Evolutionary conservation across 2,797 vertebrate species (phyloP).

Genomic region (Aphelocoma californica): DNA sequence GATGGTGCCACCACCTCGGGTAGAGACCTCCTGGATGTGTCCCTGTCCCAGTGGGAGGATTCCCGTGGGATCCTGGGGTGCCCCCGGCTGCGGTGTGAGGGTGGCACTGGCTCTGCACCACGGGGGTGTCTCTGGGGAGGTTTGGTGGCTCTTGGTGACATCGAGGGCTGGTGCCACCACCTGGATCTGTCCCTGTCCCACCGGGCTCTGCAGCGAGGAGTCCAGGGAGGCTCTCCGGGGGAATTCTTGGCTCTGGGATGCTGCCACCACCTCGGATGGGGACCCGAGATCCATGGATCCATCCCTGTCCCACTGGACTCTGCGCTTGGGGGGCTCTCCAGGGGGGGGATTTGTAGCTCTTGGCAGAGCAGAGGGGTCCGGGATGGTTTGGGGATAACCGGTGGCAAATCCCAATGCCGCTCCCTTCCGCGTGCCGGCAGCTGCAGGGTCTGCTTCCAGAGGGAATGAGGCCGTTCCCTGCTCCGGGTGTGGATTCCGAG

Average conservation of each 20-base stretch:
- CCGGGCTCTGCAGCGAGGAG: neutral
- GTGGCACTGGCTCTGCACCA: too few relatives aligned
- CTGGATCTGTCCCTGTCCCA: too few relatives aligned
- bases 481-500: neutral
- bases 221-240: too few relatives aligned
- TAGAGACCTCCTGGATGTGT: neutral
- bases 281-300: neutral
- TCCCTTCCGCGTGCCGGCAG: too few relatives aligned
- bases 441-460: neutral
- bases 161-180: too few relatives aligned
- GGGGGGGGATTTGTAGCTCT: neutral
- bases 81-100: too few relatives aligned
- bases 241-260: neutral
- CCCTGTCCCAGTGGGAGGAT: too few relatives aligned
- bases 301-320: neutral
- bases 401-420: neutral
- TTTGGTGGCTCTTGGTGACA: neutral
- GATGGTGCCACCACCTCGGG: neutral
- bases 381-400: too few relatives aligned
- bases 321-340: neutral
- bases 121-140: too few relatives aligned
- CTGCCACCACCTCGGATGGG: too few relatives aligned
- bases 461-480: neutral
- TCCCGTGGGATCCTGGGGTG: too few relatives aligned
- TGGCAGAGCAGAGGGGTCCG: accelerated